Percentiles rank a stretch among this genome's conserved stretches.
These are phyloP conservation scores for Orthosia gracilis DNA, from an alignment of 2,888 invertebrate genomes.

Conservation along the genomic window DNA sequence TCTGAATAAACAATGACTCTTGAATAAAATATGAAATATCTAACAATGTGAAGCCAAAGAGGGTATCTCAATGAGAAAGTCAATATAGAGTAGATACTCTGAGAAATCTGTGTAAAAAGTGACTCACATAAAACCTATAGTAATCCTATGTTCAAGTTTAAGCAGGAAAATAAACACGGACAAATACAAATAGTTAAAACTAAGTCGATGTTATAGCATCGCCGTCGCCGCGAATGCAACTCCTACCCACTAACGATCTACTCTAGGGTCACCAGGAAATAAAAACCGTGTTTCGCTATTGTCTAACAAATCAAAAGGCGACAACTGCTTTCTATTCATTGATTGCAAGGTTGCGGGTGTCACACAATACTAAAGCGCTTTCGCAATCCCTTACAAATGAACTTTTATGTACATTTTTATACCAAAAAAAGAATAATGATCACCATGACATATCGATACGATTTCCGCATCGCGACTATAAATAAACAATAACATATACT, in stretches of 20 bases:
- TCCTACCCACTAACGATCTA: constrained; percentile 43
- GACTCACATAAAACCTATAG: constrained; percentile 21
- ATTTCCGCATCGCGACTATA: constrained; percentile 87
- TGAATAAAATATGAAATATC: constrained; percentile 5
- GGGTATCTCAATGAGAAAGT: constrained; percentile 8
- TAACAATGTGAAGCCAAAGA: background rate
- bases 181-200: constrained; percentile 33
- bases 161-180: constrained; percentile 55
- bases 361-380: constrained; percentile 85
- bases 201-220: constrained; percentile 40
- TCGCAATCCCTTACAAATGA: constrained; percentile 86
- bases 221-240: constrained; percentile 41
- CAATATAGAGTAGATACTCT: background rate
- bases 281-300: constrained; percentile 80
- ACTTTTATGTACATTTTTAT: constrained; percentile 83
- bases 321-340: constrained; percentile 87
- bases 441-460: constrained; percentile 87
- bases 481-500: constrained; percentile 87
- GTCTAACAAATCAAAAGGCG: constrained; percentile 79
- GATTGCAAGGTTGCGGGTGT: constrained; percentile 87
- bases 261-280: constrained; percentile 77
- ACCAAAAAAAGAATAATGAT: constrained; percentile 84
- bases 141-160: constrained; percentile 21
- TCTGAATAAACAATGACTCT: background rate
- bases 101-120: constrained; percentile 15